A percentile compares a stretch with the other conserved stretches of the same genome.
Evolutionary conservation across 2,113 vertebrate species (phyloP).

Genomic region (Vanacampus margaritifer): DNA sequence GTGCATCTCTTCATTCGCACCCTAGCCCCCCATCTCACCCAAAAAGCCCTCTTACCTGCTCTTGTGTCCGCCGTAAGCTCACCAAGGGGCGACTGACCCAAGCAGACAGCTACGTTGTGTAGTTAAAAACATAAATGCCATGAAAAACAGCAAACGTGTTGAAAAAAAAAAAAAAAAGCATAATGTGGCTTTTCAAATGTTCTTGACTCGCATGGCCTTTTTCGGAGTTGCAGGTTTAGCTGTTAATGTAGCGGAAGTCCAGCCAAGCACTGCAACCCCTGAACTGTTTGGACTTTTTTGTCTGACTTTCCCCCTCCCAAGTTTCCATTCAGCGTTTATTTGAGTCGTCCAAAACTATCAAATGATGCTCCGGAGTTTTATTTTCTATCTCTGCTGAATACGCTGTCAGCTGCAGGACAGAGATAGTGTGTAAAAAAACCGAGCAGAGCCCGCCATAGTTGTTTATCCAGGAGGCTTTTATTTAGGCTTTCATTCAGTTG

Average conservation of each 20-base stretch:
- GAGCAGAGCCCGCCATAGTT: slow-evolving; percentile 43
- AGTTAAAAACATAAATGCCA: not conserved
- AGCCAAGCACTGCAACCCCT: slow-evolving; percentile 8
- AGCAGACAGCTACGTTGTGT: not conserved
- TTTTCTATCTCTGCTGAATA: not conserved
- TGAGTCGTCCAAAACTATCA: not conserved
- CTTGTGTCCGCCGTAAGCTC: slow-evolving; percentile 1
- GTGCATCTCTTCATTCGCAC: slow-evolving; percentile 56
- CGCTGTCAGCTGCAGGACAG: slow-evolving; percentile 39
- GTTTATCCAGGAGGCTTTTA: slow-evolving; percentile 31
- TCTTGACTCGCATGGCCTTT: slow-evolving; percentile 16
- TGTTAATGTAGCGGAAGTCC: slow-evolving; percentile 11
- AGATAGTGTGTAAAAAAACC: slow-evolving; percentile 47
- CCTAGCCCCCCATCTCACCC: slow-evolving; percentile 2
- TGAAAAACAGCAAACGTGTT: slow-evolving; percentile 2
- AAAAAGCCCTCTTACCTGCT: not conserved
- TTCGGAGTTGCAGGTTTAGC: slow-evolving; percentile 19
- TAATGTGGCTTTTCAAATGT: slow-evolving; percentile 9
- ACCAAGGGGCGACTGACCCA: slow-evolving; percentile 16
- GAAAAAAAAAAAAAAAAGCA: slow-evolving; percentile 1
- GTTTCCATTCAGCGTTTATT: not conserved
- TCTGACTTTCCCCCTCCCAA: not conserved
- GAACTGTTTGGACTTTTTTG: slow-evolving; percentile 14
- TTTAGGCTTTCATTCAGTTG: slow-evolving; percentile 46
- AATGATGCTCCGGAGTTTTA: not conserved